These are phyloP conservation scores for Okamejei kenojei DNA, from an alignment of 2,797 vertebrate genomes.

Conservation along the genomic window DNA sequence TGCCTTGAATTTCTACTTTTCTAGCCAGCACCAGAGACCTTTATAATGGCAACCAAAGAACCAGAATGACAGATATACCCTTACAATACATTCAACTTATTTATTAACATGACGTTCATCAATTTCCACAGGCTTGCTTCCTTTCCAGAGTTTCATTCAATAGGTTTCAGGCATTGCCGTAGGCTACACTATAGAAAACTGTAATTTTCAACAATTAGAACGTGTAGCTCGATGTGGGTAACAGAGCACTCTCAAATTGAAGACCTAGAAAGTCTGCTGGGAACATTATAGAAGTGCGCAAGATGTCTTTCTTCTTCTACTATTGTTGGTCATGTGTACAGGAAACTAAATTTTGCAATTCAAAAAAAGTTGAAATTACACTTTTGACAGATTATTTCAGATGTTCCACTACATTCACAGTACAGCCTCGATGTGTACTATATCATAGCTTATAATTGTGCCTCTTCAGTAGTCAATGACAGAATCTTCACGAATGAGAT, in stretches of 20 bases:
- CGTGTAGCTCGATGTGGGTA: neutral
- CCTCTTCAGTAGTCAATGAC: neutral
- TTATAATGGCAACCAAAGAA: neutral
- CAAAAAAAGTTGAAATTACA: neutral
- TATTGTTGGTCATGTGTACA: neutral
- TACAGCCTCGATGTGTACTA: neutral
- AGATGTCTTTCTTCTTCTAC: neutral
- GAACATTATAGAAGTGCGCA: neutral
- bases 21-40: neutral
- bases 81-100: neutral
- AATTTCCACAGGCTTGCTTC: neutral
- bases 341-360: neutral
- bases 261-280: too few species aligned
- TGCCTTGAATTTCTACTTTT: neutral
- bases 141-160: neutral
- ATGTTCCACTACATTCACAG: neutral
- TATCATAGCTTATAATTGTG: neutral
- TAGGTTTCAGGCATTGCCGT: neutral
- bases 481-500: neutral
- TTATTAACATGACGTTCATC: neutral
- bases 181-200: neutral
- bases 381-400: neutral
- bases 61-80: neutral
- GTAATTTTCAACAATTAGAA: neutral
- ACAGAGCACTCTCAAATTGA: neutral